Evolutionary conservation across 2,888 invertebrate genomes (phyloP), one percentile per base, ranked within the genome.

Genomic region (Prosapia bicincta): DNA sequence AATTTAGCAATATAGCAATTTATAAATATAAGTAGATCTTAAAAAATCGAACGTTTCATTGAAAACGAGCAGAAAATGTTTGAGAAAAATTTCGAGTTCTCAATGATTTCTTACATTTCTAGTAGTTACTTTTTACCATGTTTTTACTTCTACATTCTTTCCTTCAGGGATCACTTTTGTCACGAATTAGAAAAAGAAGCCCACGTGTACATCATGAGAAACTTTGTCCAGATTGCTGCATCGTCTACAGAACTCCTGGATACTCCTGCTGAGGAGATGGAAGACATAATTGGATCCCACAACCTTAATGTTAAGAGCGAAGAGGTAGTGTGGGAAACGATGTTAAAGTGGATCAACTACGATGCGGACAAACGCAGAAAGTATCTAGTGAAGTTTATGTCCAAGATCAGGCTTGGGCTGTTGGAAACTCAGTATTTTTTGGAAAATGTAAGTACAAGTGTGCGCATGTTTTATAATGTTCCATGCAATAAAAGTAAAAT

Each of bases 381-480:
- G 74, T 88, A 93, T 83, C 92, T 96, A 26, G 92, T 94, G 0
- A 89, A 91, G 72, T 85, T 96, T 25, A 92, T 95, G 91, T 90
- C 90, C 78, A 93, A 92, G 81, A 93, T 95, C 79, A 89, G 95
- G 25, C 88, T 96, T 9, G 92, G 96, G 79, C 87, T 97, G 30
- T 87, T 97, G 82, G 94, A 96, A 80, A 95, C 96, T 1, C 89
- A 95, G 87, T 97, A 93, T 84, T 97, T 97, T 84, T 88, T 96
- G 84, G 96, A 97, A 84, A 92, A 93, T 83, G 95, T 86, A 26
- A 76, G 74, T 68, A 26, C 30, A n/a, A n/a, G n/a, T n/a, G n/a
- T n/a, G n/a, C n/a, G n/a, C n/a, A n/a, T n/a, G n/a, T n/a, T n/a
- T n/a, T n/a, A n/a, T n/a, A n/a, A n/a, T n/a, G n/a, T n/a, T n/a